A percentile compares a stretch with the other conserved stretches of the same genome.
These are phyloP conservation scores for Oceanodroma tethys DNA, from an alignment of 2,113 vertebrate genomes.

Conservation along the genomic window DNA sequence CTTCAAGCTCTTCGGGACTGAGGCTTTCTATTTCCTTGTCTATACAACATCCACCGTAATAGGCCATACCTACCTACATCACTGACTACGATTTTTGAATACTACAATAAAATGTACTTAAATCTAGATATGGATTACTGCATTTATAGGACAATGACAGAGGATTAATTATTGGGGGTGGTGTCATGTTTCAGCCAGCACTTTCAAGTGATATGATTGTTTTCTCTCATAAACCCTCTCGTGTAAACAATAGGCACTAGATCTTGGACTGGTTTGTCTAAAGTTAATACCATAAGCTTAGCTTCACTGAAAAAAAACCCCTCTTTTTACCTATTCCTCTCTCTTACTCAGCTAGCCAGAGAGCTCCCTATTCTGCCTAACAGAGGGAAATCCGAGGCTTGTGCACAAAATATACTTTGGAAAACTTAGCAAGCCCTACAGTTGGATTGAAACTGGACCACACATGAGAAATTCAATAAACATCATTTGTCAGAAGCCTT, in stretches of 20 bases:
- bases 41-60: neutral
- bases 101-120: neutral
- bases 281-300: neutral
- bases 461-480: constrained; percentile 81
- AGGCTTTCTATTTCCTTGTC: neutral
- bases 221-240: neutral
- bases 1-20: neutral
- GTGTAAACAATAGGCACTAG: neutral
- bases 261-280: neutral
- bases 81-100: neutral
- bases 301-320: neutral
- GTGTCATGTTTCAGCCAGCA: neutral
- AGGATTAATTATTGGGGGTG: neutral
- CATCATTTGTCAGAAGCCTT: constrained; percentile 77
- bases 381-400: constrained; percentile 11
- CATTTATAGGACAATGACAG: neutral
- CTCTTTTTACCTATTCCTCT: neutral
- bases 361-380: neutral
- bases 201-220: neutral
- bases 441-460: constrained; percentile 71
- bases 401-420: constrained; percentile 25
- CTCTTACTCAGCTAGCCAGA: neutral
- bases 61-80: neutral
- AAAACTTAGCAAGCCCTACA: constrained; percentile 2
- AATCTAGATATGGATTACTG: neutral